Evolutionary conservation across 2,113 vertebrate genomes (phyloP), one percentile per base, ranked within the genome.

Genomic region (Hydrolagus affinis): DNA sequence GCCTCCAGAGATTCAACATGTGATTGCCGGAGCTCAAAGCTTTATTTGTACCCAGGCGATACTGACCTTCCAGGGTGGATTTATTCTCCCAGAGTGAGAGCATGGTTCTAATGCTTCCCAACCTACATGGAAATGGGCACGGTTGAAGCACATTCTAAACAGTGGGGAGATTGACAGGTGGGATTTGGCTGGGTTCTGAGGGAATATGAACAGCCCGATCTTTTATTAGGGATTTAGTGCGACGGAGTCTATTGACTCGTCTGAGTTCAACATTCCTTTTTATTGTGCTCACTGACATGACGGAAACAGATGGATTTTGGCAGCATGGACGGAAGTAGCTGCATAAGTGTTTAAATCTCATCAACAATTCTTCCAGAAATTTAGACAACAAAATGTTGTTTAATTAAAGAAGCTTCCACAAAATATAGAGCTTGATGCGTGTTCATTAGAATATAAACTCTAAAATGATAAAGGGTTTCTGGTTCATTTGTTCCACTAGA

Each of bases 221-320:
- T 91, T 91, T 91, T 88, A 89, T 90, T 90, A 88, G 85, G 88
- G 89, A 90, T 90, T 90, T 93, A 88, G 87, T 86, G 91, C 90
- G 90, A 92, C 89, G 90, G 90, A 90, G 87, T 85, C 87, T 89
- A 86, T 87, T 0, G 59, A 86, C 15, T 57, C 90, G 89, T 88
- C 89, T 88, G 88, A 89, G 90, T 91, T 86, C 88, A 89, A 72
- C 92, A 92, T 94, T 93, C 93, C 88, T 92, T 92, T 92, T 89
- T 85, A 89, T 89, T 91, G 89, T 90, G 87, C 89, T 93, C 92
- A 93, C 70, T 85, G 86, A 89, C 89, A 89, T 89, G 88, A 93
- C 92, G 92, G 89, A 90, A 91, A 91, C 90, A 86, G 90, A 90
- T 91, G 89, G 90, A 90, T 89, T 56, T 86, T 91, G 90, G 89